Conservation (phyloP, 2,113 vertebrate genomes). For the Brachypteracias leptosomus region DNA sequence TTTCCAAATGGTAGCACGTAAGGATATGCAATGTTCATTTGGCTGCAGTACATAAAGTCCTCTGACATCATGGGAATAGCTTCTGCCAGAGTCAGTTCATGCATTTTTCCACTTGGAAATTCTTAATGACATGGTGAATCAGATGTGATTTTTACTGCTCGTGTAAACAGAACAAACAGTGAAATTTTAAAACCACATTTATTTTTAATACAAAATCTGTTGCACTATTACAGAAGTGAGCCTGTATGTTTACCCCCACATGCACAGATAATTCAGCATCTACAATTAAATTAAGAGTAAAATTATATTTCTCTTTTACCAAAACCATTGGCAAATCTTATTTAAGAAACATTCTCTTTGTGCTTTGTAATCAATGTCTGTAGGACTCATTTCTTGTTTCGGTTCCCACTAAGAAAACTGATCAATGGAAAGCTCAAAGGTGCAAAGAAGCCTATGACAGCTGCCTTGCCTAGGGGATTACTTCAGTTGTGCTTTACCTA, state of each 20-base stretch:
- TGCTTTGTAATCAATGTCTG: conserved; percentile 55
- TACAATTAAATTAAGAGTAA: conserved; percentile 66
- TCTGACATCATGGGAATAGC: not conserved
- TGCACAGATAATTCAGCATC: conserved; percentile 81
- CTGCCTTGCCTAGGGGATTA: not conserved
- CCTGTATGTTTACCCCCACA: conserved; percentile 74
- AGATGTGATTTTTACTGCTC: not conserved
- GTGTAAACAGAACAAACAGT: conserved; percentile 56
- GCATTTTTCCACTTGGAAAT: not conserved
- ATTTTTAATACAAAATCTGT: conserved; percentile 89
- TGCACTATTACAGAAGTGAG: conserved; percentile 82
- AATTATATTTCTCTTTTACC: conserved; percentile 24
- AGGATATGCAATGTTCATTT: not conserved
- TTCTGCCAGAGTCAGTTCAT: not conserved
- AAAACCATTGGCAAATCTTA: conserved; percentile 24
- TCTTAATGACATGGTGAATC: not conserved
- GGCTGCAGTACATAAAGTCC: not conserved
- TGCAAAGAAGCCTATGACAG: conserved; percentile 21
- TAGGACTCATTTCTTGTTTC: not conserved
- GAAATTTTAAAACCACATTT: conserved; percentile 92
- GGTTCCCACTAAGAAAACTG: not conserved
- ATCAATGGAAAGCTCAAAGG: conserved; percentile 27
- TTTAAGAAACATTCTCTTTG: conserved; percentile 57
- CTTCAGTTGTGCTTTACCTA: conserved; percentile 63
- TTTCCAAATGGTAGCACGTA: not conserved